Percentiles rank a stretch among this genome's conserved stretches.
Evolutionary conservation across 1,140 invertebrate genomes (phyloP).

Genomic region (Bicyclus anynana): DNA sequence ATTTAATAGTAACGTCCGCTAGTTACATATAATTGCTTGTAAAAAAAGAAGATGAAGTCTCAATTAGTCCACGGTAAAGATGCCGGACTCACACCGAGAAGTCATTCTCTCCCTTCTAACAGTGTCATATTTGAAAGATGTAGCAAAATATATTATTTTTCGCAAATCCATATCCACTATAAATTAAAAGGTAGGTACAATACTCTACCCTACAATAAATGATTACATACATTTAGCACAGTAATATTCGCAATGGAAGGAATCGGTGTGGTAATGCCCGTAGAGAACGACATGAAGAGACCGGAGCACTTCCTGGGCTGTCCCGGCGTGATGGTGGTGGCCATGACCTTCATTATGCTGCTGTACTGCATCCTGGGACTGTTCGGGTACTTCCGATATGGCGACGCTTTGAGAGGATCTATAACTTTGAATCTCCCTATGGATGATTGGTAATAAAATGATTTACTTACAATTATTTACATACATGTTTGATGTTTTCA

Average conservation of each 20-base stretch:
- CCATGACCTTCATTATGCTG: slow-evolving; percentile 86
- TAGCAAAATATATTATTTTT: too few relatives aligned
- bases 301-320: slow-evolving; percentile 88
- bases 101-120: too few relatives aligned
- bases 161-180: too few relatives aligned
- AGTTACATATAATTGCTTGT: too few relatives aligned
- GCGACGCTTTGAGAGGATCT: slow-evolving; percentile 80
- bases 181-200: too few relatives aligned
- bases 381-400: slow-evolving; percentile 91
- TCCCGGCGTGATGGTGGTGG: slow-evolving; percentile 88
- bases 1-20: too few relatives aligned
- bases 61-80: too few relatives aligned
- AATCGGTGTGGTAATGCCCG: slow-evolving; percentile 90
- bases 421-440: slow-evolving; percentile 85
- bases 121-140: too few relatives aligned
- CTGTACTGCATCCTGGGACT: slow-evolving; percentile 88
- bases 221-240: slow-evolving; percentile 71
- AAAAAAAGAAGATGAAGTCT: too few relatives aligned
- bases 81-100: too few relatives aligned
- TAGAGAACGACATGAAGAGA: slow-evolving; percentile 92
- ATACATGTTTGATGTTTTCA: too few relatives aligned
- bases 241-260: slow-evolving; percentile 91
- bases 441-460: slow-evolving; percentile 79
- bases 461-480: too few relatives aligned
- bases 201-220: neutral